Evolutionary conservation across 2,797 vertebrate genomes (phyloP).

Genomic region (Hemitrygon akajei): DNA sequence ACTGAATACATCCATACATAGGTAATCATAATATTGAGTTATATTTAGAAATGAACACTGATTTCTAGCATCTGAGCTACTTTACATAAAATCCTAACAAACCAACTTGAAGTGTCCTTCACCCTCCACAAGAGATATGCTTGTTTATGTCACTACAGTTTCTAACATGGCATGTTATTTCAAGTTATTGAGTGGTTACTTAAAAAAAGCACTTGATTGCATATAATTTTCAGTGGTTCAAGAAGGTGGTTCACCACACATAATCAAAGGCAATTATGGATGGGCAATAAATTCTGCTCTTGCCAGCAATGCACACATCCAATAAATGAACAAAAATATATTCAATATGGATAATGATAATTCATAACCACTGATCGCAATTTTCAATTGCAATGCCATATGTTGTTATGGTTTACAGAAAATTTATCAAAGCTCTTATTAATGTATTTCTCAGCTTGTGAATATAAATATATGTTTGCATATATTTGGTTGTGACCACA

Average conservation of each 20-base stretch:
- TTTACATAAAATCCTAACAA: neutral
- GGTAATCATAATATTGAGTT: neutral
- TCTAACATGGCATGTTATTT: neutral
- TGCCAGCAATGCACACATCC: too few relatives aligned
- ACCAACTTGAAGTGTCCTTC: neutral
- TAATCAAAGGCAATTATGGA: too few relatives aligned
- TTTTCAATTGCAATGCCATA: neutral
- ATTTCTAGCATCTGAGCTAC: neutral
- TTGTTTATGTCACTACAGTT: neutral
- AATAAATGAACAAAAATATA: too few relatives aligned
- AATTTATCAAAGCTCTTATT: neutral
- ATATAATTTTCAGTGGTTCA: too few relatives aligned
- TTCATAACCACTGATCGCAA: neutral
- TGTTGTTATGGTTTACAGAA: neutral
- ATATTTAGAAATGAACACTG: neutral
- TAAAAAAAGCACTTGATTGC: neutral
- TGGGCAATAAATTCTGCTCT: too few relatives aligned
- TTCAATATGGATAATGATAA: neutral
- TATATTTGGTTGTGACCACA: neutral
- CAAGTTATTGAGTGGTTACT: neutral
- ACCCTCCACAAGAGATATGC: too few relatives aligned
- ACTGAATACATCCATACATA: neutral
- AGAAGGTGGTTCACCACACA: too few relatives aligned
- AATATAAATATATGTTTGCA: neutral
- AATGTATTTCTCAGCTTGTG: neutral